These are phyloP conservation scores for Lichenostomus cassidix DNA, from an alignment of 2,113 vertebrate genomes.

Conservation along the genomic window DNA sequence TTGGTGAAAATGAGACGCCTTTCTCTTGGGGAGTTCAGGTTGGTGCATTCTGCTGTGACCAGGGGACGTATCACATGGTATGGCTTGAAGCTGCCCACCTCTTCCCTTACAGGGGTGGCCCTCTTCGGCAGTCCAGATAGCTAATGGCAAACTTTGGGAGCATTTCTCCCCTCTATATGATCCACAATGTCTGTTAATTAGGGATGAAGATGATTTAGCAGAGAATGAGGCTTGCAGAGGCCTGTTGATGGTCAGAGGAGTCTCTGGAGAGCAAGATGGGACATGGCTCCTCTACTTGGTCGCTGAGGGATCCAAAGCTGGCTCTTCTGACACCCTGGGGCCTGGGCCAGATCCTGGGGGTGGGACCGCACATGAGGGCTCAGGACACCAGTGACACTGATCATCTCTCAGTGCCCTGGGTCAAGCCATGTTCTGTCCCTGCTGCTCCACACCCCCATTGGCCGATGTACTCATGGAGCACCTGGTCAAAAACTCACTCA, in stretches of 20 bases:
- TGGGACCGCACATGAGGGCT: not conserved
- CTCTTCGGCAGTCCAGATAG: not conserved
- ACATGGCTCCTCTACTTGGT: not conserved
- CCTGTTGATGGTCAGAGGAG: not conserved
- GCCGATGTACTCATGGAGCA: not conserved
- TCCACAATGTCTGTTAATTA: not conserved
- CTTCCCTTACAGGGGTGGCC: not conserved
- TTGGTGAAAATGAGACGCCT: not conserved
- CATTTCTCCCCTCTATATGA: not conserved
- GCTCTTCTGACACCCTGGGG: not conserved
- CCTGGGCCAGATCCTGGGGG: not conserved
- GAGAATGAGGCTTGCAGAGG: not conserved
- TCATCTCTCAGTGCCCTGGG: not conserved
- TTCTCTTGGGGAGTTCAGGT: not conserved
- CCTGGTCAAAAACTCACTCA: not conserved
- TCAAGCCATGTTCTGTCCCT: accelerated
- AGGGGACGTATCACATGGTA: accelerated
- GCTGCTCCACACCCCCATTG: not conserved
- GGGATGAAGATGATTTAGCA: not conserved
- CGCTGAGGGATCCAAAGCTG: not conserved
- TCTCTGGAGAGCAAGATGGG: not conserved
- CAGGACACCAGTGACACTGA: not conserved
- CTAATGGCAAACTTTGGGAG: not conserved
- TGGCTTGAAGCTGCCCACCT: not conserved
- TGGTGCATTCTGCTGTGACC: not conserved